Percentiles rank a stretch among this genome's conserved stretches.
Conservation (phyloP, 2,113 vertebrate genomes). For the Salvelinus fontinalis region DNA sequence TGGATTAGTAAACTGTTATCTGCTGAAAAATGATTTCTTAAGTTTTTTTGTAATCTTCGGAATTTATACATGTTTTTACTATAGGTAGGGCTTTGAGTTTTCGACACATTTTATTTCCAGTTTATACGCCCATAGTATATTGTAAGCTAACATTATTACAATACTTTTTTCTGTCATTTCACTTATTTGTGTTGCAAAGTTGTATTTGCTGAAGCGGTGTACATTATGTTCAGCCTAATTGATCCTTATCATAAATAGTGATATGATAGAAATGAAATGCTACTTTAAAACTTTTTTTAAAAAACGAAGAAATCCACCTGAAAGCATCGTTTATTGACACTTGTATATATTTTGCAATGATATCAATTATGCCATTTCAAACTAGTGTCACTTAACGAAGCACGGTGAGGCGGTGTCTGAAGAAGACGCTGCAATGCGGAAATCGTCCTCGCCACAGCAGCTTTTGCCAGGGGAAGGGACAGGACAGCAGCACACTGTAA, state of each 20-base stretch:
- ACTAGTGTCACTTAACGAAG: constrained; percentile 72
- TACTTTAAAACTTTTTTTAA: neutral
- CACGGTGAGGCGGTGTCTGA: constrained; percentile 63
- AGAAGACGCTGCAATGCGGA: constrained; percentile 61
- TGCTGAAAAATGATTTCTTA: neutral
- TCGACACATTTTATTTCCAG: constrained; percentile 38
- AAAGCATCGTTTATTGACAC: constrained; percentile 30
- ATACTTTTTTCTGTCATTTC: constrained; percentile 1
- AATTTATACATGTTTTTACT: constrained; percentile 28
- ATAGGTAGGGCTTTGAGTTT: constrained; percentile 63
- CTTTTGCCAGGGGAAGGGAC: constrained; percentile 65
- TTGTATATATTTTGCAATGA: constrained; percentile 33
- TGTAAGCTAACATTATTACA: constrained; percentile 17
- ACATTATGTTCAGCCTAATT: constrained; percentile 13
- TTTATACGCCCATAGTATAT: constrained; percentile 19
- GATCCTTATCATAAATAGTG: constrained; percentile 4
- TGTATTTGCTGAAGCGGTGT: constrained; percentile 13
- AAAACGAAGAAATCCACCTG: neutral
- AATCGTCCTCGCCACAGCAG: constrained; percentile 60
- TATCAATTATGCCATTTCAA: constrained; percentile 64
- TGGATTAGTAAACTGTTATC: neutral
- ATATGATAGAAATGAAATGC: constrained; percentile 18
- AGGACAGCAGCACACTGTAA: constrained; percentile 65
- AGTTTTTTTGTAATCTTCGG: neutral
- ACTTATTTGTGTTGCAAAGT: constrained; percentile 20